Evolutionary conservation across 1,140 invertebrate genomes (phyloP), one percentile per base, ranked within the genome.

Genomic region (Mya arenaria): DNA sequence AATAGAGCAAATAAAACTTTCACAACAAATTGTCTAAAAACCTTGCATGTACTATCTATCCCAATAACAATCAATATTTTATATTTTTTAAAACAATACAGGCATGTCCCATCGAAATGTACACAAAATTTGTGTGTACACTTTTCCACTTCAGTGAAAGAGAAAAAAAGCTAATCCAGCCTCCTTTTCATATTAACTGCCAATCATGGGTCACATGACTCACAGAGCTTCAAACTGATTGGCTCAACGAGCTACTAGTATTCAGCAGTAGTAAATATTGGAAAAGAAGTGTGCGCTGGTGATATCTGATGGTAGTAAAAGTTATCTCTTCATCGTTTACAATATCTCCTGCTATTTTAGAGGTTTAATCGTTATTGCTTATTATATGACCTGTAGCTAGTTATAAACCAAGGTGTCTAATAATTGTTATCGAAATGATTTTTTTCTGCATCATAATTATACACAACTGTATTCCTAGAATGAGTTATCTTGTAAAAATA

Each of bases 141-240:
- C 25, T 52, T 52, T 52, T 52, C 48, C 48, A 52, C 48, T 52
- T 23, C 48, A 52, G 17, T 52, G 48, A 17, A 17, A 10, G 19
- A 52, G 48, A 1, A 52, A 52, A 52, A 52, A 52, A 4, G 25
- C 10, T 52, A 52, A 65, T 28, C 73, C 73, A 63, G 73, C 73
- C 73, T 63, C 73, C 60, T 32, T 4, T 58, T 30, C 37, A 62
- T 48, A 75, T 62, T 75, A 37, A 39, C 34, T 75, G 73, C 63
- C 73, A 75, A 63, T 75, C 73, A 75, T 6, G 6, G 60, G 60
- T 75, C 73, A 75, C 30, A 34, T 75, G 73, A 75, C 60, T 58
- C 37, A 19, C 37, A 48, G 41, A 41, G 36, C 39, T 63, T 75
- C 41, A 75, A 75, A 41, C 30, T 62, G 73, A 75, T 75, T 75